Percentiles rank a stretch among this genome's conserved stretches.
Evolutionary conservation across 2,888 invertebrate species (phyloP).

Genomic region (Chrysomela aeneicollis): DNA sequence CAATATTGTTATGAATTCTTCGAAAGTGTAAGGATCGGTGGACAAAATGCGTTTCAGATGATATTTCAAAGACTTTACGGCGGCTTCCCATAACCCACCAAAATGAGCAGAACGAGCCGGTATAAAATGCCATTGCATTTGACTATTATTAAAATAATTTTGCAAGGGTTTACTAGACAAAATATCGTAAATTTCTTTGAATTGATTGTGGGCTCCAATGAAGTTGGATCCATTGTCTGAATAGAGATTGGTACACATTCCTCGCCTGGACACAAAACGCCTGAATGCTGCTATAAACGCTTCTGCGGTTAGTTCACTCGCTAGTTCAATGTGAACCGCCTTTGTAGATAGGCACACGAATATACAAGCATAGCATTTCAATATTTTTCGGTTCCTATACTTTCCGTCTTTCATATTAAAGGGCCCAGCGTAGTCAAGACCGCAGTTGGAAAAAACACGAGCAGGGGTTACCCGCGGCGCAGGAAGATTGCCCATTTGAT

Average conservation of each 20-base stretch:
- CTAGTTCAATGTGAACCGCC: constrained; percentile 24
- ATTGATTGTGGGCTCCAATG: no score
- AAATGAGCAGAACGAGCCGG: constrained; percentile 47
- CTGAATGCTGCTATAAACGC: constrained; percentile 23
- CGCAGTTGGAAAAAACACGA: constrained; percentile 35
- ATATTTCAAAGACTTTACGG: constrained; percentile 47
- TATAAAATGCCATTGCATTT: constrained; percentile 40
- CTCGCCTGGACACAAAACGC: constrained; percentile 28
- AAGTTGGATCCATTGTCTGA: no score
- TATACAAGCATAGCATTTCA: constrained; percentile 25
- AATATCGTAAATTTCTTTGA: neutral
- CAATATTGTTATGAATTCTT: constrained; percentile 49
- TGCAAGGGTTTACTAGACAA: neutral
- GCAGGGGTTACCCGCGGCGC: constrained; percentile 23
- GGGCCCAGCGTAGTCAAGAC: constrained; percentile 30
- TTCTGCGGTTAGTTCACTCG: constrained; percentile 23
- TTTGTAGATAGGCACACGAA: constrained; percentile 29
- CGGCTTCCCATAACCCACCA: constrained; percentile 53
- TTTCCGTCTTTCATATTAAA: constrained; percentile 27
- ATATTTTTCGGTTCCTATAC: constrained; percentile 19
- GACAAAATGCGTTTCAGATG: constrained; percentile 45
- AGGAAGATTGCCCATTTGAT: constrained; percentile 49
- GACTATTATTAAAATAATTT: neutral
- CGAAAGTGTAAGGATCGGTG: constrained; percentile 41
- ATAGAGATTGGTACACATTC: constrained; percentile 21